Percentiles rank a stretch among this genome's conserved stretches.
These are phyloP conservation scores for Erebia aethiops DNA, from an alignment of 2,888 invertebrate genomes.

Conservation along the genomic window DNA sequence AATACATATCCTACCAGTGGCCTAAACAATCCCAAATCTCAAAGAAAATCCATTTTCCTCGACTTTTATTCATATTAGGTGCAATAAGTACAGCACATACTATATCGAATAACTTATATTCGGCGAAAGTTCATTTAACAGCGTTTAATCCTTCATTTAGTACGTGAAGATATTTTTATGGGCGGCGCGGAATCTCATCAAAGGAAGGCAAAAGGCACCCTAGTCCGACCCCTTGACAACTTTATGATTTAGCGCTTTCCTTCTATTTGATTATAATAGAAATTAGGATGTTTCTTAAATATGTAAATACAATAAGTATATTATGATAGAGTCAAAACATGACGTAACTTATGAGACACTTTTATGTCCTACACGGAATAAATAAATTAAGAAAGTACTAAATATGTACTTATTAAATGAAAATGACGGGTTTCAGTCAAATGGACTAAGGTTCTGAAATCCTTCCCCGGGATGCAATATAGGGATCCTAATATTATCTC, in stretches of 20 bases:
- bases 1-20: too few species aligned
- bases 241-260: slow-evolving; percentile 66
- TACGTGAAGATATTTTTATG: slow-evolving; percentile 76
- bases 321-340: slow-evolving; percentile 5
- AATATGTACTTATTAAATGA: too few species aligned
- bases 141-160: slow-evolving; percentile 61
- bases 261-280: slow-evolving; percentile 44
- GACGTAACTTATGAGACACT: neutral
- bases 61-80: slow-evolving; percentile 5
- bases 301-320: neutral
- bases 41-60: neutral
- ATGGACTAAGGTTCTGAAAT: too few species aligned
- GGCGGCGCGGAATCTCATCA: slow-evolving; percentile 59
- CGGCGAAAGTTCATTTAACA: slow-evolving; percentile 45
- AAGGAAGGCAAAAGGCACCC: slow-evolving; percentile 42
- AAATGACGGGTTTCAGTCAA: too few species aligned
- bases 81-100: slow-evolving; percentile 24
- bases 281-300: slow-evolving; percentile 3
- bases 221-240: slow-evolving; percentile 55
- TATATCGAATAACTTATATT: slow-evolving; percentile 24
- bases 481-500: too few species aligned
- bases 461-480: too few species aligned
- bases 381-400: too few species aligned
- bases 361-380: too few species aligned
- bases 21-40: too few species aligned